phyloP scores from a whole-genome alignment of 2,888 invertebrate genomes.

The Podabrus alpinus region DNA sequence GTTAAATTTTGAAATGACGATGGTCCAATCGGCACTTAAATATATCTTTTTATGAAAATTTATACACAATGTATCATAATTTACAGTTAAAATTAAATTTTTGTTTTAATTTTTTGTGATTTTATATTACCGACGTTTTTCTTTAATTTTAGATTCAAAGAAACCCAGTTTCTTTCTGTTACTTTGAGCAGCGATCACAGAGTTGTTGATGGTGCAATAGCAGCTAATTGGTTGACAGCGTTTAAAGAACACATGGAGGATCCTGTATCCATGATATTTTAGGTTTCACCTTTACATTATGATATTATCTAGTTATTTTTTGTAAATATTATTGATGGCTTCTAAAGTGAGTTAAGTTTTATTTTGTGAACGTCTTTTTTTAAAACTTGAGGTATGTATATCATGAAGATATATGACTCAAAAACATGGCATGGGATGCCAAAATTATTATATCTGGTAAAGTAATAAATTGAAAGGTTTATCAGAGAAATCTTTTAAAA shows the following conservation, averaged over 20 bases:
- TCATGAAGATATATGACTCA: neutral
- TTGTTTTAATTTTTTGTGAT: neutral
- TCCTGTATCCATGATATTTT: conserved; percentile 92
- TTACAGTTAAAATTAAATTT: neutral
- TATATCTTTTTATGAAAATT: too few relatives aligned
- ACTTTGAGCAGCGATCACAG: conserved; percentile 97
- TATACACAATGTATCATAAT: too few relatives aligned
- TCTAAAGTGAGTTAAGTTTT: neutral
- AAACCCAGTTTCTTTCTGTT: conserved; percentile 80
- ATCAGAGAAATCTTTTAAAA: neutral
- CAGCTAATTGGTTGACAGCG: conserved; percentile 91
- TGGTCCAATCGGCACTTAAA: too few relatives aligned
- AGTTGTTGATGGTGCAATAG: conserved; percentile 97
- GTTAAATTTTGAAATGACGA: too few relatives aligned
- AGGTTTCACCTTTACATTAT: conserved; percentile 49
- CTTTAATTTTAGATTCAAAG: conserved; percentile 65
- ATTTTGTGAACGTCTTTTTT: neutral
- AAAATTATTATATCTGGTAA: neutral
- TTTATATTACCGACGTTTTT: neutral
- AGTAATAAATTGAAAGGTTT: neutral
- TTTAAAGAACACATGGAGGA: conserved; percentile 90
- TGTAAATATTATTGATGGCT: neutral
- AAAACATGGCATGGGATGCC: neutral
- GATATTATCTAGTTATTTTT: neutral
- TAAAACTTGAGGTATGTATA: neutral